Evolutionary conservation across 2,113 vertebrate genomes (phyloP).

Genomic region (Oreotrochilus melanogaster): DNA sequence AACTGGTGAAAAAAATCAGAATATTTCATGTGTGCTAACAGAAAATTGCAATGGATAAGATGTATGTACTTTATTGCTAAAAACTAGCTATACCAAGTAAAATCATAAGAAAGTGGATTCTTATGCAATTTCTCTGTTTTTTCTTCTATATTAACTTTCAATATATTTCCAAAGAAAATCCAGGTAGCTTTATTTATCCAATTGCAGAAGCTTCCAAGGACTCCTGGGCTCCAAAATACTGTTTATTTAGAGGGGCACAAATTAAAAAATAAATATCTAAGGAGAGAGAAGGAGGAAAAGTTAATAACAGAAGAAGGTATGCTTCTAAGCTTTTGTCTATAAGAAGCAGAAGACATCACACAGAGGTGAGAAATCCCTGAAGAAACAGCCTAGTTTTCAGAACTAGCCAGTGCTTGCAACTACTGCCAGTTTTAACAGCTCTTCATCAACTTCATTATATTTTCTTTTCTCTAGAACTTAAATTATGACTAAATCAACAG

Average conservation of each 20-base stretch:
- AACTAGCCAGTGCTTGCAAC: neutral
- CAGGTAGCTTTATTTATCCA: neutral
- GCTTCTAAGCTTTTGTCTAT: neutral
- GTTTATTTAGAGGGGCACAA: neutral
- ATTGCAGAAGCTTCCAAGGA: neutral
- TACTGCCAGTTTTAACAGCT: neutral
- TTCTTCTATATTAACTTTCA: no score
- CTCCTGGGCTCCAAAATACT: neutral
- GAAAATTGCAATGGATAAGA: neutral
- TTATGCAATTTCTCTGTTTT: neutral
- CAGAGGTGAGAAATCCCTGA: neutral
- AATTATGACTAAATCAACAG: neutral
- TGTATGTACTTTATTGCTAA: neutral
- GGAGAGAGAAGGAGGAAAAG: neutral
- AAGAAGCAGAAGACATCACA: neutral
- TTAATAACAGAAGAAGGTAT: neutral
- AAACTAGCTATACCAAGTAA: neutral
- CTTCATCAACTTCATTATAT: neutral
- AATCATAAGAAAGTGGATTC: neutral
- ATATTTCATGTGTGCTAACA: neutral
- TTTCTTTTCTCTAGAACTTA: neutral
- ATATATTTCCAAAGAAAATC: neutral
- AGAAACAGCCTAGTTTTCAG: neutral
- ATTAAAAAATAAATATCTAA: neutral
- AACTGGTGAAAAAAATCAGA: neutral